phyloP scores from a whole-genome alignment of 2,888 invertebrate genomes.

The Epirrhoe tristata region DNA sequence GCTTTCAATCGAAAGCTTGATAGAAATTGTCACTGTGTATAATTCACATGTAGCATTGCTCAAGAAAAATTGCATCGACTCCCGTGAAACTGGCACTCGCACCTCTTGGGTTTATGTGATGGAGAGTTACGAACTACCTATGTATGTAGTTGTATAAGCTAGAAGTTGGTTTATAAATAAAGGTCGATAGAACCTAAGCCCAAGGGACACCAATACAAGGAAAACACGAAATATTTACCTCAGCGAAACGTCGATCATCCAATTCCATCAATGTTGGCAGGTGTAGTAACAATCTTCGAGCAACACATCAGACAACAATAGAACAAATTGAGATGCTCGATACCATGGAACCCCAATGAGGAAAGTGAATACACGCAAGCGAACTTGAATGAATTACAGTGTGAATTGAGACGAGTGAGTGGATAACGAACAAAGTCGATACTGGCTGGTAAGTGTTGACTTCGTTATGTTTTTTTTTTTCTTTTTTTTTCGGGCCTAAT shows the following conservation, averaged over 20 bases:
- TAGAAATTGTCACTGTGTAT: background rate
- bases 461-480: too few species aligned
- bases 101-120: too few species aligned
- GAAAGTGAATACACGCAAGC: constrained; percentile 25
- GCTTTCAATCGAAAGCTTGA: background rate
- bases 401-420: constrained; percentile 13
- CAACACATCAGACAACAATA: constrained; percentile 11
- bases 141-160: too few species aligned
- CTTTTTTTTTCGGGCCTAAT: too few species aligned
- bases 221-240: background rate
- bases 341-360: constrained; percentile 14
- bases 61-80: too few species aligned
- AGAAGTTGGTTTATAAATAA: background rate
- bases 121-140: too few species aligned
- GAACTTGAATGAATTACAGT: constrained; percentile 9
- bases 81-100: too few species aligned
- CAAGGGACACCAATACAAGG: background rate
- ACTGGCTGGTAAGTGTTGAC: too few species aligned
- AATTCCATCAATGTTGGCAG: constrained; percentile 13
- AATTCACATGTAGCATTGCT: too few species aligned
- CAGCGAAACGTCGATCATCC: constrained; percentile 8
- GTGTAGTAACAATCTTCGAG: constrained; percentile 17
- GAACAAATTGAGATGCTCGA: constrained; percentile 25
- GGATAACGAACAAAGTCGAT: background rate
- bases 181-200: background rate